phyloP scores from a whole-genome alignment of 2,113 vertebrate species.

The Theristicus caerulescens region DNA sequence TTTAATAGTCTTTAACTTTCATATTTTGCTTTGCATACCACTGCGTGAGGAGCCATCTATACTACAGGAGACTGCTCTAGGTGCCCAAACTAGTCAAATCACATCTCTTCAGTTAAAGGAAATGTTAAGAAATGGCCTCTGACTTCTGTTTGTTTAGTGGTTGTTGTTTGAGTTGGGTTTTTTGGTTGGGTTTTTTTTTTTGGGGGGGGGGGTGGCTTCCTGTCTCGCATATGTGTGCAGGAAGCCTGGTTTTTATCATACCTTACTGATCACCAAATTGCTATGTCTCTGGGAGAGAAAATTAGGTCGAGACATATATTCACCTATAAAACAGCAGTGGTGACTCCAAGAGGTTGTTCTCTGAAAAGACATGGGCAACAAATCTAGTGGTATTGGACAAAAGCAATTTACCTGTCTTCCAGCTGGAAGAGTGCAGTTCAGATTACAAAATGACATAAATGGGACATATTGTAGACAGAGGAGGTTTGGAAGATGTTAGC shows the following conservation, averaged over 20 bases:
- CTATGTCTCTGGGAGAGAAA: not conserved
- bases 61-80: not conserved
- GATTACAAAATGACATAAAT: constrained; percentile 28
- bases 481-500: constrained; percentile 46
- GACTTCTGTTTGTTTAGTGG: not conserved
- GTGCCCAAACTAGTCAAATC: not conserved
- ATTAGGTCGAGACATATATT: not conserved
- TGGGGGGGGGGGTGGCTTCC: not conserved
- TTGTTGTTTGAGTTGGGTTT: not conserved
- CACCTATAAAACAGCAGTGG: not conserved
- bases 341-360: constrained; percentile 29
- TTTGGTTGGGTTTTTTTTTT: not conserved
- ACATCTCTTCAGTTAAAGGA: not conserved
- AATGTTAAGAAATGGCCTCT: not conserved
- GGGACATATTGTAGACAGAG: constrained; percentile 8
- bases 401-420: constrained; percentile 28
- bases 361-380: constrained; percentile 39
- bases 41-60: not conserved
- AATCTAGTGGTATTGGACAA: not conserved
- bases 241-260: not conserved
- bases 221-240: not conserved
- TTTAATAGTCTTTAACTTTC: not conserved
- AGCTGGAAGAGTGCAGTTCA: constrained; percentile 52
- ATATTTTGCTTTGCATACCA: not conserved
- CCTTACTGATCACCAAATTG: not conserved